Base-by-base conservation (phyloP, 2,797 vertebrate genomes). In the Myotis findleyi region DNA sequence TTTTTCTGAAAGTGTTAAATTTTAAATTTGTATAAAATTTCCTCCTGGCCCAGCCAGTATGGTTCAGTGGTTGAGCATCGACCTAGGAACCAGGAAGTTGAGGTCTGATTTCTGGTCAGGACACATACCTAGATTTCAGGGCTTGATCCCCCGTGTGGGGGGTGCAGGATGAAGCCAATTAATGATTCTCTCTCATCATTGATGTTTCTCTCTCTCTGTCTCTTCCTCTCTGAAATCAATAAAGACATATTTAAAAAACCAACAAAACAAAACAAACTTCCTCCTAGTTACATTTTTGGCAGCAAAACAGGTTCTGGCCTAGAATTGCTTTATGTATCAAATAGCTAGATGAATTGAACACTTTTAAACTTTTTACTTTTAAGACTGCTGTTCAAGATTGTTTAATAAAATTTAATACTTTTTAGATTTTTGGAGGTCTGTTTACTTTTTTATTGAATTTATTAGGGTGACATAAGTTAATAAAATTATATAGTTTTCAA, bases 11-110 rank as follows among this genome's bases (percentile, higher is more conserved):
- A 86, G 20, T 76, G 36, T 79, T 68, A 68, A 47, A 81, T 41
- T 92, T 93, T 96, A 69, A 86, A 81, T 69, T 33, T 86, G 14
- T 73, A 21, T 89, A 80, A 81, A 93, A 76, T 7, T 59, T 57
- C 21, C 75, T 77, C n/a, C 51, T 55, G 59, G 12, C 59, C 59
- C 27, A 25, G 5, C 27, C 59, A 62, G 59, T 12, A 30, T 62
- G 27, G 59, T 27, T 30, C 12, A 62, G 59, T 62, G 27, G 2
- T 62, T 62, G 59, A 59, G 57, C 57, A 59, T 27, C 5, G 11
- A 62, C 25, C 59, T 62, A 62, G 27, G 27, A 30, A 62, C 59
- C 2, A 14, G 59, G 12, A 62, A 12, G 59, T 62, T 25, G 27
- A 62, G 12, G 27, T 30, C 59, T 30, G 59, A 62, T 62, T 62